Evolutionary conservation across 2,888 invertebrate species (phyloP).

Genomic region (Neuroscelio doddi): DNA sequence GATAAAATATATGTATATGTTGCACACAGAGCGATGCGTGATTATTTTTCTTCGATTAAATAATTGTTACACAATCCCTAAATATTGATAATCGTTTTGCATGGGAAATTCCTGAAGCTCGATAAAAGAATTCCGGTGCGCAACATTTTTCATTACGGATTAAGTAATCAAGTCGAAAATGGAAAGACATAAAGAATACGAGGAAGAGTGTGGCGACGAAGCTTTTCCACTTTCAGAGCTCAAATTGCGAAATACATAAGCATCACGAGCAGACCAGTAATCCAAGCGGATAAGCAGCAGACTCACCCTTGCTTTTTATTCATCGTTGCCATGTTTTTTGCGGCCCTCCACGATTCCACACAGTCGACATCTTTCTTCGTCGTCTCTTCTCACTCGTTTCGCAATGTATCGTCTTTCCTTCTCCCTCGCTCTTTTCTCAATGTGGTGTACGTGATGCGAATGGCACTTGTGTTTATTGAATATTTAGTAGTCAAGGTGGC

Average conservation of each 20-base stretch:
- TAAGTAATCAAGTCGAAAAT: too few species aligned
- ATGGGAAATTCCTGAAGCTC: too few species aligned
- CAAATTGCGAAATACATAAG: constrained; percentile 20
- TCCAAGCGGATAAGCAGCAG: constrained; percentile 27
- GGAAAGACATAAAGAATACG: constrained; percentile 24
- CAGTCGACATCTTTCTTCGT: constrained; percentile 8
- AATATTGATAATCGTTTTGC: too few species aligned
- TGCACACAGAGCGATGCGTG: too few species aligned
- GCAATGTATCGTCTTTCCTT: constrained; percentile 1
- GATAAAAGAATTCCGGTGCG: too few species aligned
- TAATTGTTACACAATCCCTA: too few species aligned
- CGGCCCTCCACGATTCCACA: constrained; percentile 17
- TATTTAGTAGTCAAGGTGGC: constrained; percentile 57
- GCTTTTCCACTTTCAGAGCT: constrained; percentile 6
- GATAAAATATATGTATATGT: too few species aligned
- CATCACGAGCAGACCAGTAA: constrained; percentile 11
- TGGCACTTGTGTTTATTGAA: constrained; percentile 70
- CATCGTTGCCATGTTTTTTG: constrained; percentile 34
- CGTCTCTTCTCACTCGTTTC: not conserved
- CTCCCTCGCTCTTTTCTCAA: constrained; percentile 1
- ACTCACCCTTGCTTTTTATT: constrained; percentile 46
- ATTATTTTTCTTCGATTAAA: too few species aligned
- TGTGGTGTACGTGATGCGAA: constrained; percentile 65
- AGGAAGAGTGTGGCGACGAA: too few species aligned
- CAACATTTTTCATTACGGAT: too few species aligned